These are phyloP conservation scores for Arge pagana DNA, from an alignment of 2,888 invertebrate genomes.

Conservation along the genomic window DNA sequence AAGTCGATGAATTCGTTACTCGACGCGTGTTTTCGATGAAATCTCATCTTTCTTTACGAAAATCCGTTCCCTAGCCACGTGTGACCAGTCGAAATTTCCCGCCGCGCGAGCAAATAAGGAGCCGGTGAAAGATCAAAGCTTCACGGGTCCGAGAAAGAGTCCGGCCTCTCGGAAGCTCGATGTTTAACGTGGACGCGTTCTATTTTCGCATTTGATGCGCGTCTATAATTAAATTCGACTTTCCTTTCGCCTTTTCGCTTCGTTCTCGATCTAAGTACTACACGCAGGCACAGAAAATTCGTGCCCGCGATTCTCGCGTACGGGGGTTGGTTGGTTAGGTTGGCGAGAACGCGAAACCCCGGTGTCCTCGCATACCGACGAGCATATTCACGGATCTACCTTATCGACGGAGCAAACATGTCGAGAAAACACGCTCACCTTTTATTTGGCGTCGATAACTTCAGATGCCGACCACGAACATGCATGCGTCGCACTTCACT, in stretches of 20 bases:
- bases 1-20: no score
- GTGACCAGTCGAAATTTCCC: no score
- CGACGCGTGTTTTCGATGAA: no score
- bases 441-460: slow-evolving; percentile 13
- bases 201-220: slow-evolving; percentile 20
- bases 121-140: no score
- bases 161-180: no score
- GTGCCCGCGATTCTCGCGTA: background rate
- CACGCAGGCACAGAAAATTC: background rate
- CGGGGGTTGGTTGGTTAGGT: no score
- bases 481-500: background rate
- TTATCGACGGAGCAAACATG: slow-evolving; percentile 2
- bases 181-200: slow-evolving; percentile 19
- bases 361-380: no score
- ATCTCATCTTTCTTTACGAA: no score
- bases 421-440: slow-evolving; percentile 6
- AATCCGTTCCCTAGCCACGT: no score
- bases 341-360: no score
- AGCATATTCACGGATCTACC: background rate
- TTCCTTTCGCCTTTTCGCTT: slow-evolving; percentile 5
- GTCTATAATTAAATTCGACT: slow-evolving; percentile 12
- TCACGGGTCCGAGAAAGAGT: no score
- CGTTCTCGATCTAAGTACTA: background rate
- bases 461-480: background rate
- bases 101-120: no score